Base-by-base conservation (phyloP, 2,888 invertebrate genomes). In the Temnothorax rugatulus region DNA sequence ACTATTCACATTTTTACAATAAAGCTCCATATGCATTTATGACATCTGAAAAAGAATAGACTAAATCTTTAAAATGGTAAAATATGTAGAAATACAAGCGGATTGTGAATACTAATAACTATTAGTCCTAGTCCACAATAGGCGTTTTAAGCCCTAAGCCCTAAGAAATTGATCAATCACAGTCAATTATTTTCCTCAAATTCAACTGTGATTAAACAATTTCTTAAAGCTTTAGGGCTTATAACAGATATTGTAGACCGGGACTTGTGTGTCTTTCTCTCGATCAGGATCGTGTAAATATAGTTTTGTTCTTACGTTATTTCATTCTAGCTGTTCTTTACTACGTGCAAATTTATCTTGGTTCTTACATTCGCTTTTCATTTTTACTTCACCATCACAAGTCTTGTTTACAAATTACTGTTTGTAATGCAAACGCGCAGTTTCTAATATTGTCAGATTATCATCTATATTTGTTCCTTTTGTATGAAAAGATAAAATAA, bases 231-330 rank as follows among this genome's bases (percentile, higher is more conserved):
- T 29, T 29, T 29, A 29, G 29, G 29, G 29, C 29, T 29, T 29
- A 29, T 29, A 29, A 29, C 29, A 29, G 29, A 3, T 29, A 29
- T 29, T 29, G 29, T 29, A 29, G 4, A 29, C 29, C 29, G 0
- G 4, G 29, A 29, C 29, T 29, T 52, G 50, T 38, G 34, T 34
- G 7, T 47, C 50, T 25, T n/a, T 38, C 47, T 74, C 8, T 52
- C 75, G 54, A 69, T 38, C 84, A 41, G 61, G 73, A 44, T 66
- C 13, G 4, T 4, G n/a, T 86, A 87, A 86, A 90, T 84, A 21
- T 7, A 82, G 75, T 84, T 86, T 82, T 82, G 71, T 83, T 86
- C 85, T 82, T 84, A 82, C 63, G 18, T 75, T 34, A 63, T 29
- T 34, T 25, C 4, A 38, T 38, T 57, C 13, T 66, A n/a, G 3